Conservation (phyloP, 2,888 invertebrate species). For the Athalia rosae region DNA sequence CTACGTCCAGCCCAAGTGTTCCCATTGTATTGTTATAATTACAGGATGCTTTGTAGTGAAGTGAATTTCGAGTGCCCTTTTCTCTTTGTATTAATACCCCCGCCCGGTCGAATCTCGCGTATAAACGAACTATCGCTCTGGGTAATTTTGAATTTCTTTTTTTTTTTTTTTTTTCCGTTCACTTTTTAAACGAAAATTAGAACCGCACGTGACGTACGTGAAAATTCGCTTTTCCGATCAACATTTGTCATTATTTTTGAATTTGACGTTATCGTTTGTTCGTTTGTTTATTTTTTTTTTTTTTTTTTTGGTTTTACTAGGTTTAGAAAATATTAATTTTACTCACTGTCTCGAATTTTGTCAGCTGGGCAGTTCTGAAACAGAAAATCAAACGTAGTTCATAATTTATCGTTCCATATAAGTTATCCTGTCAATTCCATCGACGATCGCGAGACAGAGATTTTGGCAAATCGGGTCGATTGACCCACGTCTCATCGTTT, state of each 20-base stretch:
- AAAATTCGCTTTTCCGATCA: no score
- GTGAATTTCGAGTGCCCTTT: conserved; percentile 31
- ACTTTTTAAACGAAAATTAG: no score
- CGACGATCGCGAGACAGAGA: no score
- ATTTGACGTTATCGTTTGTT: no score
- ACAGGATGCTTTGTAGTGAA: conserved; percentile 30
- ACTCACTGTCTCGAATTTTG: conserved; percentile 33
- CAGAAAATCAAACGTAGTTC: neutral
- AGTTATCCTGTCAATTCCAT: neutral
- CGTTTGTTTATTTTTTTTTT: neutral
- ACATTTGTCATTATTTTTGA: no score
- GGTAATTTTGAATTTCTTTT: neutral
- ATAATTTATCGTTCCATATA: neutral
- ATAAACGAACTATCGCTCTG: no score
- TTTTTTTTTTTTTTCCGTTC: no score
- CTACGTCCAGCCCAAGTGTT: neutral
- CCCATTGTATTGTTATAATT: conserved; percentile 29
- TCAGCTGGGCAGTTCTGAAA: conserved; percentile 38
- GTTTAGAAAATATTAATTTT: neutral
- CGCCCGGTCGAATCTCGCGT: no score
- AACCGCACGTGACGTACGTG: no score
- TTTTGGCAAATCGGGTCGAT: no score
- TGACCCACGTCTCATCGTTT: no score
- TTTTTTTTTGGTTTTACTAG: neutral
- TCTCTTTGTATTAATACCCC: neutral